A percentile compares a stretch with the other conserved stretches of the same genome.
phyloP scores from a whole-genome alignment of 64 coral and sea anemone genomes.

The Cladopsammia gracilis region DNA sequence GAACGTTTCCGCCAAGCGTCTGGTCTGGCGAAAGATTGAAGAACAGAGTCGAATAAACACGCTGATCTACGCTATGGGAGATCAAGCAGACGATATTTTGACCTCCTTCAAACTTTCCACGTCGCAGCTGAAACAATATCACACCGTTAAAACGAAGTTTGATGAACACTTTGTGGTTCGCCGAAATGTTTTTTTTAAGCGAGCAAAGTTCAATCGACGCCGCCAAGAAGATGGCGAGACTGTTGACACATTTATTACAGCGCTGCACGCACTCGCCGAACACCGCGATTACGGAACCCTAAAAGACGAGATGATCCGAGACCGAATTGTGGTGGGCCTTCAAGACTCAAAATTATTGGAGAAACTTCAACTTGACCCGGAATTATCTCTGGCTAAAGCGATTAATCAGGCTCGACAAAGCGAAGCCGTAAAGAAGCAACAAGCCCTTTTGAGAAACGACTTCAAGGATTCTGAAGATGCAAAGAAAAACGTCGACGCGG shows the following conservation, averaged over 20 bases:
- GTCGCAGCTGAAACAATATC: constrained; percentile 30
- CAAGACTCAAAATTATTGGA: constrained; percentile 59
- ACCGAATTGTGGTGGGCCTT: constrained; percentile 57
- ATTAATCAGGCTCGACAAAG: constrained; percentile 41
- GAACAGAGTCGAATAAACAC: constrained; percentile 66
- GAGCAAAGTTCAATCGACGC: constrained; percentile 65
- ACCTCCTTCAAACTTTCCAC: constrained; percentile 27
- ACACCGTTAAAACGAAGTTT: constrained; percentile 39
- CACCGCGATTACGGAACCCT: constrained; percentile 50
- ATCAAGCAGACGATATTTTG: constrained; percentile 63
- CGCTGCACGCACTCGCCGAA: constrained; percentile 57
- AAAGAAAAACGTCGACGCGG: background rate
- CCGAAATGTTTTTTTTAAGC: constrained; percentile 48
- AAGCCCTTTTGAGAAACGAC: constrained; percentile 12
- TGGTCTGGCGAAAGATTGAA: constrained; percentile 15
- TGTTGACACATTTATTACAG: constrained; percentile 49
- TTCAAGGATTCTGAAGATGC: background rate
- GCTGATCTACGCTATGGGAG: constrained; percentile 67
- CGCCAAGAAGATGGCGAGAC: constrained; percentile 34
- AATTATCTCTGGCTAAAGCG: constrained; percentile 62
- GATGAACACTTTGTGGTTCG: constrained; percentile 51
- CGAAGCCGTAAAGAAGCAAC: constrained; percentile 72
- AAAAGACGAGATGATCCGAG: constrained; percentile 71
- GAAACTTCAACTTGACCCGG: constrained; percentile 62
- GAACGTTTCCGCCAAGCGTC: constrained; percentile 44